These are phyloP conservation scores for Molossus molossus DNA, from an alignment of 2,797 vertebrate species.

Conservation along the genomic window DNA sequence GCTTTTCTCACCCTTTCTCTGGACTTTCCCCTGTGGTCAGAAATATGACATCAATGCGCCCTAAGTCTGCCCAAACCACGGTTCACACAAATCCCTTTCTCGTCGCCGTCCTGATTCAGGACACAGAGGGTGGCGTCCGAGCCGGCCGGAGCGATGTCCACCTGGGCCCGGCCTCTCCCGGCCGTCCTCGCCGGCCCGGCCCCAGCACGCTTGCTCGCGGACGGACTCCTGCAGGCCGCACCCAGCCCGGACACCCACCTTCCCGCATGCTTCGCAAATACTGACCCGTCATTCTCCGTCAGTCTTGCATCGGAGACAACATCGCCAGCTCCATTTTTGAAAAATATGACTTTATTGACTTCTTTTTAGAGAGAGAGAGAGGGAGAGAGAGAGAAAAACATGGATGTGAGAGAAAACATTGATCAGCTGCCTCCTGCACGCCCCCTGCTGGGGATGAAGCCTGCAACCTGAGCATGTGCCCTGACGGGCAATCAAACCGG, in stretches of 20 bases:
- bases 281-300: rapidly evolving
- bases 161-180: rapidly evolving
- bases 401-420: too few species aligned
- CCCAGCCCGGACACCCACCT: rapidly evolving
- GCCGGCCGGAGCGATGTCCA: rapidly evolving
- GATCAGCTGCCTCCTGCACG: too few species aligned
- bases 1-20: background rate
- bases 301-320: rapidly evolving
- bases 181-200: rapidly evolving
- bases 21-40: background rate
- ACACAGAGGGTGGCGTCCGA: rapidly evolving
- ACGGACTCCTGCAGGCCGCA: rapidly evolving
- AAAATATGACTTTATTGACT: too few species aligned
- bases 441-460: too few species aligned
- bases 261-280: rapidly evolving
- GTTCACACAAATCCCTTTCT: background rate
- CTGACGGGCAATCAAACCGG: too few species aligned
- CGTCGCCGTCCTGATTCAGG: background rate
- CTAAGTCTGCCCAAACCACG: background rate
- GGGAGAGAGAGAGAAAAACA: too few species aligned
- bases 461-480: too few species aligned
- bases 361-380: too few species aligned
- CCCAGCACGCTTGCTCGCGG: rapidly evolving
- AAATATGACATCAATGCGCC: constrained; percentile 57
- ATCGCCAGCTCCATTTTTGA: rapidly evolving